Evolutionary conservation across 2,888 invertebrate species (phyloP).

Genomic region (Stenoptilia bipunctidactyla): DNA sequence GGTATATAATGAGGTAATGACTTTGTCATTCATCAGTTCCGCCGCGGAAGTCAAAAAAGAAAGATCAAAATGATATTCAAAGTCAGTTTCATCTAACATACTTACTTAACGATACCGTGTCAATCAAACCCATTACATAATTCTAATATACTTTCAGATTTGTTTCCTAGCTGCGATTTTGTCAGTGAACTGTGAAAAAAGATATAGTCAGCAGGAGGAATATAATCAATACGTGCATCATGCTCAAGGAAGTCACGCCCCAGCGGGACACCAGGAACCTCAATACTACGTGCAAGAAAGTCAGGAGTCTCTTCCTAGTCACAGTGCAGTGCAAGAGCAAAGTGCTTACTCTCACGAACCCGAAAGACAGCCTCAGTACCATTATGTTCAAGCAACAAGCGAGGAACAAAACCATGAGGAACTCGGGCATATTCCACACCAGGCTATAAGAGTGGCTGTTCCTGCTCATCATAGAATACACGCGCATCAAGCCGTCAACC

Average conservation of each 20-base stretch:
- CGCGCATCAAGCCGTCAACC: not conserved
- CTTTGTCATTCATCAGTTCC: conserved; percentile 13
- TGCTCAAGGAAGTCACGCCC: not conserved
- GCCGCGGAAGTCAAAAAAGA: conserved; percentile 9
- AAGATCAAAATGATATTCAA: conserved; percentile 9
- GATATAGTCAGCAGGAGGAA: not conserved
- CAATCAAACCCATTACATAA: not conserved
- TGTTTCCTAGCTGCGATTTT: conserved; percentile 1
- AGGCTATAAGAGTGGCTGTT: not conserved
- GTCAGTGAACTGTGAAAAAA: not conserved
- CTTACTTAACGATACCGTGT: not conserved
- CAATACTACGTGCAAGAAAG: not conserved
- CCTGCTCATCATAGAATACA: not conserved
- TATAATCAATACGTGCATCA: not conserved
- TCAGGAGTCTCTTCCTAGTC: not conserved
- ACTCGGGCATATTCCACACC: not conserved
- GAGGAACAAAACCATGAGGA: not conserved
- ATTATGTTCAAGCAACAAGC: not conserved
- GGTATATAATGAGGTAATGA: conserved; percentile 14
- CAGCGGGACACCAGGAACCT: not conserved
- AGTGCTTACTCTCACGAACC: not conserved
- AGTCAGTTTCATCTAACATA: not conserved
- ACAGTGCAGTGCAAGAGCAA: not conserved
- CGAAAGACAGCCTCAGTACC: not conserved
- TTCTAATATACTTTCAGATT: conserved; percentile 1